phyloP scores from a whole-genome alignment of 2,113 vertebrate genomes.

The Strigops habroptila region DNA sequence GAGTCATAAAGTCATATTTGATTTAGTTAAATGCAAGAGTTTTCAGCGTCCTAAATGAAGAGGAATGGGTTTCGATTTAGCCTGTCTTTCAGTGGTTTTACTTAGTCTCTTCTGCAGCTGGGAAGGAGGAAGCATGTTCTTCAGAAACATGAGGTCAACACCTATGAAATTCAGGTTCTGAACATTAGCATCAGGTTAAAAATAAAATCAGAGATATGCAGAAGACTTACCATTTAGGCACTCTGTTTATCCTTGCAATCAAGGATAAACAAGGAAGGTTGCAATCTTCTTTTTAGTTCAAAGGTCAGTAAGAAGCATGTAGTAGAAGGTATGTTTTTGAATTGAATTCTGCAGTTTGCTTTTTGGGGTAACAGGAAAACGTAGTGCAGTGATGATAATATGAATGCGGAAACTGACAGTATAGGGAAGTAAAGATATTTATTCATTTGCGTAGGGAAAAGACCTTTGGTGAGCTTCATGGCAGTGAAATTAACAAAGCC shows the following conservation, averaged over 20 bases:
- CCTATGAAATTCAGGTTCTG: not conserved
- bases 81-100: not conserved
- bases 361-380: not conserved
- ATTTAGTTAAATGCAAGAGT: not conserved
- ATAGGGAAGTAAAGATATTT: not conserved
- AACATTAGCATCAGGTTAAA: not conserved
- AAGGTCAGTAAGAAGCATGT: not conserved
- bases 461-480: not conserved
- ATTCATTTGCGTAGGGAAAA: not conserved
- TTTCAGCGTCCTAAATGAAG: not conserved
- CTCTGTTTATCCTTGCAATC: slow-evolving; percentile 21
- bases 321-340: not conserved
- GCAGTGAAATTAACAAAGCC: not conserved
- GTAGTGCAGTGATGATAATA: not conserved
- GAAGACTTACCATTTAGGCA: not conserved
- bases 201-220: not conserved
- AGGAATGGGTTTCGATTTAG: not conserved
- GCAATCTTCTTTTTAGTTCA: not conserved
- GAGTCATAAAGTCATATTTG: not conserved
- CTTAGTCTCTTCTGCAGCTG: not conserved
- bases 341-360: not conserved
- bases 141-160: not conserved
- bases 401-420: not conserved
- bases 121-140: not conserved
- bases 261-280: not conserved